phyloP scores from a whole-genome alignment of 2,888 invertebrate species.

The Itoplectis maculator region DNA sequence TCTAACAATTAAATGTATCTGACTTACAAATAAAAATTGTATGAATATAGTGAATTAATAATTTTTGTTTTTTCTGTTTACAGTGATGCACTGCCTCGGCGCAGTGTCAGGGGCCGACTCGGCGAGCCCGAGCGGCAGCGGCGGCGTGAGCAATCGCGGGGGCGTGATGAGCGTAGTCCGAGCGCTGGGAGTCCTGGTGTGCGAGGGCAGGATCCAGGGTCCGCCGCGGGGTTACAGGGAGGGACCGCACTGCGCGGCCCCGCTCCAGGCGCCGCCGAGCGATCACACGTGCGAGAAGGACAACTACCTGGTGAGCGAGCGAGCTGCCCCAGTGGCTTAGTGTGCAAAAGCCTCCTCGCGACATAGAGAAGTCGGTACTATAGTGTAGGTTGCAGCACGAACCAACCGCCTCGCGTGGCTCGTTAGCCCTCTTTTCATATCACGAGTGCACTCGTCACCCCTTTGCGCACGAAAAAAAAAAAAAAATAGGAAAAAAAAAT shows the following conservation, averaged over 20 bases:
- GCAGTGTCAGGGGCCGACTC: slow-evolving; percentile 79
- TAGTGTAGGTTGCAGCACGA: too few species aligned
- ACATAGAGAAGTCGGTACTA: too few species aligned
- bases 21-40: too few species aligned
- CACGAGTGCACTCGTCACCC: slow-evolving; percentile 33
- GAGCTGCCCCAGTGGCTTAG: too few species aligned
- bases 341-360: not conserved
- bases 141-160: slow-evolving; percentile 78
- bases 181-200: slow-evolving; percentile 83
- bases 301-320: slow-evolving; percentile 85
- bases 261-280: slow-evolving; percentile 82
- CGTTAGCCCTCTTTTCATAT: slow-evolving; percentile 59
- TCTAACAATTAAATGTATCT: too few species aligned
- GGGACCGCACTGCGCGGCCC: slow-evolving; percentile 88
- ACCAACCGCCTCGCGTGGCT: slow-evolving; percentile 20
- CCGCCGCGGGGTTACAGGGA: slow-evolving; percentile 88
- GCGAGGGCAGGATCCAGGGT: slow-evolving; percentile 83
- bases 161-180: slow-evolving; percentile 81
- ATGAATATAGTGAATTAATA: slow-evolving; percentile 12
- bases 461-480: not conserved
- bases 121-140: slow-evolving; percentile 68
- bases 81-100: slow-evolving; percentile 84
- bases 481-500: too few species aligned
- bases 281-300: slow-evolving; percentile 85
- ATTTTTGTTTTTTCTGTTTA: slow-evolving; percentile 63